A percentile compares a stretch with the other conserved stretches of the same genome.
phyloP scores from a whole-genome alignment of 1,140 invertebrate species.

The Ostrea edulis region DNA sequence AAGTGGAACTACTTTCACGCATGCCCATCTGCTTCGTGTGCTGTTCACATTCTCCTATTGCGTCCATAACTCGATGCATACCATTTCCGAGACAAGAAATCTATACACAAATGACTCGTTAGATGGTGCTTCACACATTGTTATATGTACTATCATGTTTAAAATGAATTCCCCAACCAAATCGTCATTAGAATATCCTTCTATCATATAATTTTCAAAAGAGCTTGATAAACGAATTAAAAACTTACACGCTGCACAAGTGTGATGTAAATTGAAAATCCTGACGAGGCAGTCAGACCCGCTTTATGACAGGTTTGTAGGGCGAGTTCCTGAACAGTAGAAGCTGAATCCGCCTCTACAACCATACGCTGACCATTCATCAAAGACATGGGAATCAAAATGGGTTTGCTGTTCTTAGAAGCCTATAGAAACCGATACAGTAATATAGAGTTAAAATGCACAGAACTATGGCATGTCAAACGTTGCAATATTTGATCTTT shows the following conservation, averaged over 20 bases:
- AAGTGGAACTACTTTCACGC: constrained; percentile 72
- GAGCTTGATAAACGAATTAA: too few species aligned
- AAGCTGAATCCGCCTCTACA: constrained; percentile 73
- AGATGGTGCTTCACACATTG: too few species aligned
- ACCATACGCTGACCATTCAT: constrained; percentile 72
- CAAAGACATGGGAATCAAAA: constrained; percentile 74
- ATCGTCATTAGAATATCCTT: too few species aligned
- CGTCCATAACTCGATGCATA: constrained; percentile 75
- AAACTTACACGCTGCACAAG: constrained; percentile 70
- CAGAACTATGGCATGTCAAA: too few species aligned
- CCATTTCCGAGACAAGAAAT: constrained; percentile 77
- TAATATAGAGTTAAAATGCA: background rate
- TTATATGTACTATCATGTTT: too few species aligned
- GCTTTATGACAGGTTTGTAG: constrained; percentile 67
- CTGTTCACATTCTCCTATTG: constrained; percentile 77
- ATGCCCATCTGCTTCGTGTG: constrained; percentile 70
- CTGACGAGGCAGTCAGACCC: constrained; percentile 67
- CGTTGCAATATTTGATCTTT: background rate
- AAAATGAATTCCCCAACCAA: too few species aligned
- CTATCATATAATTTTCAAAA: too few species aligned
- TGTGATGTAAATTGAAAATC: constrained; percentile 76
- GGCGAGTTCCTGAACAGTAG: constrained; percentile 74
- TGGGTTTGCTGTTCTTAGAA: constrained; percentile 74
- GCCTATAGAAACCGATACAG: constrained; percentile 62
- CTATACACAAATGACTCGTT: constrained; percentile 56